phyloP scores from a whole-genome alignment of 2,888 invertebrate species.

The Andrena trimmerana region DNA sequence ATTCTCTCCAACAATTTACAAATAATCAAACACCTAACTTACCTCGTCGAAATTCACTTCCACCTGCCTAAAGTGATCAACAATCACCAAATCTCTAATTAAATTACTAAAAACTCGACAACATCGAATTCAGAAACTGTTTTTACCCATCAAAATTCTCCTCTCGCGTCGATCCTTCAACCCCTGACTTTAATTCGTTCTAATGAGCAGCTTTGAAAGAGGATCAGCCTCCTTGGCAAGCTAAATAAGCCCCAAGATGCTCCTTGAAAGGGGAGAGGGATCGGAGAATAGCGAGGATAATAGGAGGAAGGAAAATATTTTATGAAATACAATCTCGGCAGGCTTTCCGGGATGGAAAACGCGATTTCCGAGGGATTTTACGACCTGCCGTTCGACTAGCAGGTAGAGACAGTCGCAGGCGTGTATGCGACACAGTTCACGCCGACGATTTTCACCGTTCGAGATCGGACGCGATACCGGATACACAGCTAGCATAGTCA shows the following conservation, averaged over 20 bases:
- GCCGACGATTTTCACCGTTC: conserved; percentile 58
- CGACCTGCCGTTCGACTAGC: conserved; percentile 53
- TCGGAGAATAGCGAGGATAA: neutral
- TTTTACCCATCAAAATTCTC: no score
- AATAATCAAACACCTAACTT: no score
- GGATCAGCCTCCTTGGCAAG: neutral
- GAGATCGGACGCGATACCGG: conserved; percentile 62
- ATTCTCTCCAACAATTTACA: no score
- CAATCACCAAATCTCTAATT: no score
- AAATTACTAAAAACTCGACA: no score
- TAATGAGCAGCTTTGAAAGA: neutral
- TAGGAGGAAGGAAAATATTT: conserved; percentile 46
- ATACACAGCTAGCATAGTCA: conserved; percentile 42
- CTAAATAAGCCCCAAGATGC: neutral
- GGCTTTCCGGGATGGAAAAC: conserved; percentile 23
- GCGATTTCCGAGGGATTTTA: conserved; percentile 42
- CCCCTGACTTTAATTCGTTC: no score
- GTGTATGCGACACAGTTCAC: conserved; percentile 47
- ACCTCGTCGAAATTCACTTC: no score
- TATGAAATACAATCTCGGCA: conserved; percentile 54
- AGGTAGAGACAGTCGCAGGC: conserved; percentile 50
- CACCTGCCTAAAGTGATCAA: no score
- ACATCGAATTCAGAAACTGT: no score
- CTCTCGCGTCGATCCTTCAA: no score
- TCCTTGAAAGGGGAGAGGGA: neutral